Conservation (phyloP, 2,113 vertebrate genomes). For the Galeopterus variegatus region DNA sequence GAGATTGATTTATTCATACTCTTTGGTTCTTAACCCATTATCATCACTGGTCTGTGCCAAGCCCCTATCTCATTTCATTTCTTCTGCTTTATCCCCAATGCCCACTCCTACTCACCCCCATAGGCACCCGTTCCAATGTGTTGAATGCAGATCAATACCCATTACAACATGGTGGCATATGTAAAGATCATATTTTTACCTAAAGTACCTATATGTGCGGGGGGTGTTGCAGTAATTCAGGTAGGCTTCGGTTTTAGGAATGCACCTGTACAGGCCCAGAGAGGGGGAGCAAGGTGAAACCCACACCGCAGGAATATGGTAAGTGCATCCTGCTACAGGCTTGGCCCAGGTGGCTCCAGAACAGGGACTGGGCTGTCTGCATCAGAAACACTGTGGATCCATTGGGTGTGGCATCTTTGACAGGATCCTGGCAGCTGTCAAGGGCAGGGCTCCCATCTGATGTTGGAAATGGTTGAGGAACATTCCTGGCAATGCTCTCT, state of each 20-base stretch:
- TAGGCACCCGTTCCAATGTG: not conserved
- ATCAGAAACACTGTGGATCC: not conserved
- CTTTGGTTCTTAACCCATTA: not conserved
- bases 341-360: not conserved
- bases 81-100: no score
- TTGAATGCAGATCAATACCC: no score
- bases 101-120: fast-evolving
- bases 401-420: not conserved
- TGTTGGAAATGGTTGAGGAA: not conserved
- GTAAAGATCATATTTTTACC: not conserved
- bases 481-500: not conserved
- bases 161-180: not conserved
- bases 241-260: not conserved
- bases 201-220: not conserved
- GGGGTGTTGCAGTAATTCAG: no score
- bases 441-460: not conserved
- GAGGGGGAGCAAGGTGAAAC: not conserved
- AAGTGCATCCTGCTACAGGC: not conserved
- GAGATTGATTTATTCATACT: not conserved
- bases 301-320: not conserved
- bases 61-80: not conserved
- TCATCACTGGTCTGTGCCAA: not conserved
- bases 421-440: not conserved
- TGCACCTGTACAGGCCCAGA: not conserved
- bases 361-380: no score